Evolutionary conservation across 2,888 invertebrate genomes (phyloP).

Genomic region (Aphodius sticticus): DNA sequence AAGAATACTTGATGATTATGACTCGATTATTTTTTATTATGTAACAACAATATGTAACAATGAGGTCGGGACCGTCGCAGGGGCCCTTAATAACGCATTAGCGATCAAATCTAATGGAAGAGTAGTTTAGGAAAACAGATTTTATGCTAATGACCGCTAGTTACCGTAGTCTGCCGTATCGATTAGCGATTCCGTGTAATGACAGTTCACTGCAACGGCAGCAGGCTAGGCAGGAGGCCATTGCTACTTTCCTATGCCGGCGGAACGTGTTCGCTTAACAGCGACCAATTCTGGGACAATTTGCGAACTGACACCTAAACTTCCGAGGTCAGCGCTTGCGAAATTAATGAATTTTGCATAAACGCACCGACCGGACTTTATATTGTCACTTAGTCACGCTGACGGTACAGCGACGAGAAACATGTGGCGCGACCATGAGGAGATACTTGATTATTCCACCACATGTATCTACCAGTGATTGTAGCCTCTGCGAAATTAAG

Average conservation of each 20-base stretch:
- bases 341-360: conserved; percentile 4
- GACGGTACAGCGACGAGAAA: neutral
- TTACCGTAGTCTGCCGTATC: neutral
- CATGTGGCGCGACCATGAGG: neutral
- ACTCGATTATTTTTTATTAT: too few species aligned
- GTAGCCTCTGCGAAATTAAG: neutral
- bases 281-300: neutral
- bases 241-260: neutral
- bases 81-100: neutral
- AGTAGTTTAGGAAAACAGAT: neutral
- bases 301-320: conserved; percentile 4
- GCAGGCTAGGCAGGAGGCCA: neutral
- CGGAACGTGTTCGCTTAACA: neutral
- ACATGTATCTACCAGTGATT: neutral
- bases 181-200: neutral
- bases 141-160: neutral
- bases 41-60: too few species aligned
- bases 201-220: neutral
- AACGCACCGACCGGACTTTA: neutral
- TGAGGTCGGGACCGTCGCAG: too few species aligned
- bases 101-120: conserved; percentile 4
- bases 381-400: neutral
- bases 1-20: too few species aligned
- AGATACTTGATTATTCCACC: neutral
- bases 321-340: neutral